Percentiles rank a stretch among this genome's conserved stretches.
Evolutionary conservation across 2,888 invertebrate species (phyloP).

Genomic region (Disparrhopalites patrizii): DNA sequence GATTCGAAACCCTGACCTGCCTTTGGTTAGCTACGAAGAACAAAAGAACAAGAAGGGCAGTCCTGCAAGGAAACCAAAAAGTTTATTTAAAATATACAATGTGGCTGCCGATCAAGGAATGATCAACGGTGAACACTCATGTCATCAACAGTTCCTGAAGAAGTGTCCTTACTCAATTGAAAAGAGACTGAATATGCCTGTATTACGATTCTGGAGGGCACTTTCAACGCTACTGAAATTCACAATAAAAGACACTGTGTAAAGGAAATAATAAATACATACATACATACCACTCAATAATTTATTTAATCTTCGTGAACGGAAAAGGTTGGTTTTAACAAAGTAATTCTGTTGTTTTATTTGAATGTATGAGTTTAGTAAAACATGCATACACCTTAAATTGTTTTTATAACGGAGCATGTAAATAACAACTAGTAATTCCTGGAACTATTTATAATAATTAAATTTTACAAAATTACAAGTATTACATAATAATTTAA

Average conservation of each 20-base stretch:
- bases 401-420: too few species aligned
- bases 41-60: conserved; percentile 13
- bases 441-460: too few species aligned
- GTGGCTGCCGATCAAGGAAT: conserved; percentile 45
- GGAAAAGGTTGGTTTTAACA: too few species aligned
- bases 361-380: too few species aligned
- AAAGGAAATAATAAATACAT: not conserved
- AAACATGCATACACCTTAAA: too few species aligned
- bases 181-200: conserved; percentile 48
- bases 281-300: too few species aligned
- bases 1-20: conserved; percentile 33
- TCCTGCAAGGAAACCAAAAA: conserved; percentile 15
- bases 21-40: conserved; percentile 24
- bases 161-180: conserved; percentile 44
- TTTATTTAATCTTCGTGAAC: too few species aligned
- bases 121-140: conserved; percentile 32
- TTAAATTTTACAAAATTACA: too few species aligned
- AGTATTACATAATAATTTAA: too few species aligned
- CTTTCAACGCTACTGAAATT: conserved; percentile 44
- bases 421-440: too few species aligned
- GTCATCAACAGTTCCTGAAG: conserved; percentile 33
- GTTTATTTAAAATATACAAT: conserved; percentile 44
- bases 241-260: conserved; percentile 37
- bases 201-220: conserved; percentile 48
- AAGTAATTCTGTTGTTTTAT: too few species aligned